Base-by-base conservation (phyloP, 2,888 invertebrate genomes). In the Caenorhabditis doughertyi region DNA sequence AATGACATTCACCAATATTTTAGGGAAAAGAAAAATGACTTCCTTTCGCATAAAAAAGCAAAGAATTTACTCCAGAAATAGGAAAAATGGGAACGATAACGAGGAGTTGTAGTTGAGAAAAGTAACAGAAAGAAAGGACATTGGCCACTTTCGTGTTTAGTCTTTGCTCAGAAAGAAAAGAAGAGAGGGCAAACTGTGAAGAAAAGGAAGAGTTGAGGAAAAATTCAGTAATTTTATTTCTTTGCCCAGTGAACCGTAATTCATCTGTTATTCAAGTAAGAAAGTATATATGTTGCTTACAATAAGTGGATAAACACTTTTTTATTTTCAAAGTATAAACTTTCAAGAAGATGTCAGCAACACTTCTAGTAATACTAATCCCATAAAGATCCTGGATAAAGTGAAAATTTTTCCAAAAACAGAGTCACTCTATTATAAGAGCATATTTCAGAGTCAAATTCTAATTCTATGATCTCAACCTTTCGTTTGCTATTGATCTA, bases 1-100 rank as follows among this genome's bases (percentile, higher is more conserved):
- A 65, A 32, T 65, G 51, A 35, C 65, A 65, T 51, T 65, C 64
- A 49, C 49, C 49, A 18, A 21, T 18, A 42, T 42, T 60, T 62
- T 25, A 25, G 44, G 35, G 27, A 27, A 47, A 65, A 51, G 49
- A 47, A 65, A 49, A 65, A 21, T 49, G 47, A 49, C 49, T 65
- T 65, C 49, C 49, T 53, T 53, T 53, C 0, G 21, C 21, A 21
- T 11, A 42, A 58, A 39, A 39, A 39, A 23, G 42, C 5, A 35
- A 5, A 7, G 35, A 35, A 35, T 9, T 42, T 13, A 42, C 42
- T 11, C 42, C 13, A 42, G 3, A 11, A 11, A 11, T 32, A 13
- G 42, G 7, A 35, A 35, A 35, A 35, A 9, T 7, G 9, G 16
- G 23, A 39, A 16, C 39, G 39, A 58, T 39, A 58, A 39, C 58